Conservation (phyloP, 2,797 vertebrate species). For the Pipistrellus pipistrellus region DNA sequence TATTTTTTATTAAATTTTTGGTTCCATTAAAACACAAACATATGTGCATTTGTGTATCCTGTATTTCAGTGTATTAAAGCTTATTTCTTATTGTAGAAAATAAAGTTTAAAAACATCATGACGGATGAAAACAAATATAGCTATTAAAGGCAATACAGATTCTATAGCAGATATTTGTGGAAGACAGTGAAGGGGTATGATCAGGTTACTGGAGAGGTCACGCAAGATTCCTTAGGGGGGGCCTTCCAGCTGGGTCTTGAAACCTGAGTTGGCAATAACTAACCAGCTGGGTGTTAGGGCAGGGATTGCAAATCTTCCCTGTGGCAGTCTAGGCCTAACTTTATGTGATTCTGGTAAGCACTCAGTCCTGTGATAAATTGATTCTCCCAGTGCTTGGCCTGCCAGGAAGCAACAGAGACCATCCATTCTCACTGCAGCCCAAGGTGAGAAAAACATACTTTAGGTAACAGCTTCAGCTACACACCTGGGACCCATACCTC, state of each 20-base stretch:
- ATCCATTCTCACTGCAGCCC: conserved; percentile 1
- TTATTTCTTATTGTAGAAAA: background rate
- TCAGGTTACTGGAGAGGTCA: background rate
- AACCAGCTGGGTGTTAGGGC: background rate
- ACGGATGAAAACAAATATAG: background rate
- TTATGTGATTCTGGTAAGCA: background rate
- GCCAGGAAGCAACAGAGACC: background rate
- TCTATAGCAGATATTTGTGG: background rate
- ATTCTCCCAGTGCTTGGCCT: background rate
- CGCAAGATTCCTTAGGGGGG: background rate
- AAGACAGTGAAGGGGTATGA: background rate
- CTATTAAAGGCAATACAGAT: background rate
- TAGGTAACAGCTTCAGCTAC: background rate
- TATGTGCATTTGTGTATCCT: background rate
- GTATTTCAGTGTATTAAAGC: background rate
- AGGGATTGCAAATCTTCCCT: background rate
- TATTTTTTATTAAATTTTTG: conserved; percentile 3
- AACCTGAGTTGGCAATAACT: background rate
- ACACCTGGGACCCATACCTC: background rate
- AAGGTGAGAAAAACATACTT: background rate
- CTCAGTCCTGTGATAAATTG: background rate
- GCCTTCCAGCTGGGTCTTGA: background rate
- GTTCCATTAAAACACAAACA: background rate
- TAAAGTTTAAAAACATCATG: conserved; percentile 10
- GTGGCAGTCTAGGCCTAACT: background rate